phyloP scores from a whole-genome alignment of 2,113 vertebrate genomes.

The Bos javanicus region DNA sequence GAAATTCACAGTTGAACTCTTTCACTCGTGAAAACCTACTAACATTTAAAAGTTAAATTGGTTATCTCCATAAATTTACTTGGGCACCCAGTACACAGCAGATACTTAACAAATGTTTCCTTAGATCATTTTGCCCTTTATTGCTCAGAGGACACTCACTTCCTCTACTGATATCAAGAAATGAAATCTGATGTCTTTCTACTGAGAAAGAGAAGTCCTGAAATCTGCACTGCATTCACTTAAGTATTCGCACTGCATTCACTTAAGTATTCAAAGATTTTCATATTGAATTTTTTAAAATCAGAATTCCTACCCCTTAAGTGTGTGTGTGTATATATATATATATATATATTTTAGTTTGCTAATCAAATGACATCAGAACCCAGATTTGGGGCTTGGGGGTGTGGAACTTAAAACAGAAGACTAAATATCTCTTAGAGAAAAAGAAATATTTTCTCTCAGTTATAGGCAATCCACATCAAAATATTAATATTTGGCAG shows the following conservation, averaged over 20 bases:
- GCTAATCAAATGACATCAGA: constrained; percentile 8
- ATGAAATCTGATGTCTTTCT: constrained; percentile 43
- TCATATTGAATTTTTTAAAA: constrained; percentile 14
- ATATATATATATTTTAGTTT: neutral
- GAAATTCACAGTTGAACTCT: constrained; percentile 26
- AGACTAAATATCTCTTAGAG: constrained; percentile 13
- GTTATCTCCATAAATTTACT: constrained; percentile 46
- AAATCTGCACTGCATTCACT: neutral
- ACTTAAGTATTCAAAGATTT: constrained; percentile 20
- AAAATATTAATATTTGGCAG: constrained; percentile 46
- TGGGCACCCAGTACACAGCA: neutral
- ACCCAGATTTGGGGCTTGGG: neutral
- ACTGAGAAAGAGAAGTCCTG: constrained; percentile 30
- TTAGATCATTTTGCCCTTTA: constrained; percentile 3
- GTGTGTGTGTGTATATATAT: too few species aligned
- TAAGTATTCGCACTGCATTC: neutral
- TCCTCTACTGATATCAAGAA: constrained; percentile 44
- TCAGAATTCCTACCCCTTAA: neutral
- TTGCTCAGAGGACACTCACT: constrained; percentile 62
- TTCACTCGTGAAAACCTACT: constrained; percentile 16
- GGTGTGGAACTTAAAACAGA: neutral
- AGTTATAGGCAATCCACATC: constrained; percentile 17
- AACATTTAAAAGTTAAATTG: constrained; percentile 23
- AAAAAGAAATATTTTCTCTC: constrained; percentile 33
- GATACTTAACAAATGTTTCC: constrained; percentile 21